phyloP scores from a whole-genome alignment of 2,797 vertebrate genomes.

The Ispidina picta region DNA sequence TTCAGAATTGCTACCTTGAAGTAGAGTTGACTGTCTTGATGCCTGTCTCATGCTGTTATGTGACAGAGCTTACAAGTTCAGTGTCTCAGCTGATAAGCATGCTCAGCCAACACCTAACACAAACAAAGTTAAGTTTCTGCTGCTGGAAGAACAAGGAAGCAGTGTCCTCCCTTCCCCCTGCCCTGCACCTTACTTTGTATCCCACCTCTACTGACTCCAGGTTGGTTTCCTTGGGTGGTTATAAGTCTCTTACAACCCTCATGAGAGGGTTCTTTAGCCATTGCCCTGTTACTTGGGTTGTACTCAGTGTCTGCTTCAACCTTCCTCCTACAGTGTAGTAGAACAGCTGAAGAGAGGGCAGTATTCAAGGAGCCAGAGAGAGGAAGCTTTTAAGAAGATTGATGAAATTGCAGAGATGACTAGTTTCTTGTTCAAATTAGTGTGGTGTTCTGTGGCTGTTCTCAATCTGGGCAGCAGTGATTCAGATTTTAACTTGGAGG shows the following conservation, averaged over 20 bases:
- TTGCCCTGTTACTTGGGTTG: not conserved
- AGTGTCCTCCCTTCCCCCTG: not conserved
- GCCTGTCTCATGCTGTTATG: not conserved
- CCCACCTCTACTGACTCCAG: not conserved
- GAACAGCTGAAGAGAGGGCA: not conserved
- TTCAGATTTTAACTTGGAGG: not conserved
- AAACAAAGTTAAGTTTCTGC: not conserved
- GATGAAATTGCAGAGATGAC: not conserved
- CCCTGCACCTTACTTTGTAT: not conserved
- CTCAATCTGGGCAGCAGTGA: not conserved
- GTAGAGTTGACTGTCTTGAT: not conserved
- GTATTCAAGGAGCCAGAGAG: not conserved
- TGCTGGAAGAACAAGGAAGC: not conserved
- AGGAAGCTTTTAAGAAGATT: not conserved
- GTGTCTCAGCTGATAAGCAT: not conserved
- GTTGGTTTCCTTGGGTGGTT: not conserved
- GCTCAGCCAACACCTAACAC: not conserved
- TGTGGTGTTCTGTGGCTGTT: not conserved
- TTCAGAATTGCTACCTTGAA: not conserved
- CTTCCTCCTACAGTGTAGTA: not conserved
- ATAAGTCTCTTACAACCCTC: not conserved
- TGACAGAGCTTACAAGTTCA: not conserved
- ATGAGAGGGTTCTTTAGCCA: not conserved
- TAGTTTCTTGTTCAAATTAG: not conserved
- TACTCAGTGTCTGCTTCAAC: not conserved